A percentile compares a stretch with the other conserved stretches of the same genome.
Evolutionary conservation across 2,797 vertebrate genomes (phyloP).

Genomic region (Siniperca obscura): DNA sequence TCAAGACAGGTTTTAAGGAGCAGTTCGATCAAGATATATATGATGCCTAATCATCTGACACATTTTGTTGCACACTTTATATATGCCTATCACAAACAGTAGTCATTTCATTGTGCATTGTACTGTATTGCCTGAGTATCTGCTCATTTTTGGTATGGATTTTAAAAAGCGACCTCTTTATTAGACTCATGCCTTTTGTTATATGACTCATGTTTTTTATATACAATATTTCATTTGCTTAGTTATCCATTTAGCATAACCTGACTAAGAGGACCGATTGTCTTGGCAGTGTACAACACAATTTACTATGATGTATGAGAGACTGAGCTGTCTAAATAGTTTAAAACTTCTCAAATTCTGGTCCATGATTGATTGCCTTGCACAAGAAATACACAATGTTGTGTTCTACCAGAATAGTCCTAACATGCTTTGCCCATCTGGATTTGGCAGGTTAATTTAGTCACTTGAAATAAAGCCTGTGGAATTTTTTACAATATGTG

Average conservation of each 20-base stretch:
- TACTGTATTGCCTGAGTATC: background rate
- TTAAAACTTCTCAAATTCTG: conserved; percentile 1
- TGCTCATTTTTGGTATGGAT: background rate
- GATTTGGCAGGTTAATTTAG: conserved; percentile 40
- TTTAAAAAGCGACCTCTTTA: background rate
- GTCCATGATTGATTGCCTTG: conserved; percentile 5
- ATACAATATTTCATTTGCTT: background rate
- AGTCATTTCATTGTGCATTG: conserved; percentile 3
- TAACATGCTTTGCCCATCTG: conserved; percentile 19
- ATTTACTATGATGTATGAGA: conserved; percentile 4
- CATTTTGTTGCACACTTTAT: conserved; percentile 9
- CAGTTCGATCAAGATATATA: conserved; percentile 23
- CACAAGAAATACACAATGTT: conserved; percentile 17
- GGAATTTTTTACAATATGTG: conserved; percentile 33
- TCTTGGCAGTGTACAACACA: background rate
- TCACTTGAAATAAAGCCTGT: conserved; percentile 19
- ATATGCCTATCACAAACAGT: background rate
- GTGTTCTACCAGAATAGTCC: conserved; percentile 23
- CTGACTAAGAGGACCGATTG: background rate
- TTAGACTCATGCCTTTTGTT: background rate
- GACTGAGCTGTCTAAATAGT: conserved; percentile 8
- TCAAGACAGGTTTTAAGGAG: conserved; percentile 38
- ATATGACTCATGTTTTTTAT: background rate
- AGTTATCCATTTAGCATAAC: background rate
- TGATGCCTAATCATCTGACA: conserved; percentile 9